A percentile compares a stretch with the other conserved stretches of the same genome.
Conservation (phyloP, 2,888 invertebrate genomes). For the Xanthorhoe designata region DNA sequence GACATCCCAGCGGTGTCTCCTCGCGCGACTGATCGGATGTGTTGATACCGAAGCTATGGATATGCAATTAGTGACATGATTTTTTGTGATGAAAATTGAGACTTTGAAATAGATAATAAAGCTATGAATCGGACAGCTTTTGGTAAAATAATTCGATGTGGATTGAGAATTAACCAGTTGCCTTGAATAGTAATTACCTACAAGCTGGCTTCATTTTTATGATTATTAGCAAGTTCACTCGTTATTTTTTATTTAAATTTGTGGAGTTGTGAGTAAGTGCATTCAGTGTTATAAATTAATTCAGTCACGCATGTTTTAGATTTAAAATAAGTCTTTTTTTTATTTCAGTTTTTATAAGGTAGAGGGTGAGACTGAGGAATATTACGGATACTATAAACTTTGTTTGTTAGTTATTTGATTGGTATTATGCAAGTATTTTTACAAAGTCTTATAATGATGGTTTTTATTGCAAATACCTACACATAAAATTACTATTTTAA, state of each 20-base stretch:
- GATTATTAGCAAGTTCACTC: conserved; percentile 13
- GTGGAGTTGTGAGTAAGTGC: conserved; percentile 6
- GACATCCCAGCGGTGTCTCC: conserved; percentile 48
- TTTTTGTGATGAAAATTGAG: conserved; percentile 58
- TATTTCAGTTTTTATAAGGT: not conserved
- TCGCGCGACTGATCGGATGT: conserved; percentile 73
- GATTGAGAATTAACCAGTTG: not conserved
- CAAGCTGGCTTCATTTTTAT: conserved; percentile 1
- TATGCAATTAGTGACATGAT: conserved; percentile 78
- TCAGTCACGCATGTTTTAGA: conserved; percentile 50
- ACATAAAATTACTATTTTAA: no score
- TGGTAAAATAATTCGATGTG: not conserved
- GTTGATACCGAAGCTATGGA: conserved; percentile 79
- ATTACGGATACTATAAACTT: not conserved
- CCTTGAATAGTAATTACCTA: not conserved
- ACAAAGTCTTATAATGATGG: no score
- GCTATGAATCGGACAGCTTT: conserved; percentile 13
- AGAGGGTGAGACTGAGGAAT: not conserved
- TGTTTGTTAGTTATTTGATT: not conserved
- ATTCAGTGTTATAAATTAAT: conserved; percentile 50
- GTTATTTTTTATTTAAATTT: conserved; percentile 24
- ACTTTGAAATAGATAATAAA: conserved; percentile 46
- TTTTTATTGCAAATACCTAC: no score
- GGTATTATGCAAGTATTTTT: no score
- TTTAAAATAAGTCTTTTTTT: conserved; percentile 33